Base-by-base conservation (phyloP, 2,797 vertebrate species). In the Brachyrhaphis roseni region DNA sequence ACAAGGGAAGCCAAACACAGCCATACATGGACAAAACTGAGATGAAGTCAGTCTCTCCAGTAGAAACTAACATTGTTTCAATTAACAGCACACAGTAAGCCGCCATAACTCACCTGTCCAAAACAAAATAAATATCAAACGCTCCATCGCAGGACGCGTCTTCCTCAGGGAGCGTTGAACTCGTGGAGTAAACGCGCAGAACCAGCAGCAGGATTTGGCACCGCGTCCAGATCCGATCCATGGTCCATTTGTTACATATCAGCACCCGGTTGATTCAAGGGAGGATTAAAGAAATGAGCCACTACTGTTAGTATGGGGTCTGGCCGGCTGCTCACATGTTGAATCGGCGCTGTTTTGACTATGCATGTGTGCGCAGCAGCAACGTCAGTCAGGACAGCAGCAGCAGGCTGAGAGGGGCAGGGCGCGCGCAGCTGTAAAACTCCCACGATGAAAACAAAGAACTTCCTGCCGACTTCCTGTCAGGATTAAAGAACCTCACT, bases 71-170 rank as follows among this genome's bases (percentile, higher is more conserved):
- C 20, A 82, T 68, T 4, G 68, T 15, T 26, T 62, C 0, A 20
- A 43, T 43, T 39, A 39, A 1, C 10, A 18, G 12, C 8, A 5
- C 3, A 3, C 45, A 43, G 4, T 11, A 4, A 26, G 26, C 23
- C 5, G 28, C 57, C 70, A 46, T 45, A 6, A 55, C 92, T 88
- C 82, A 98, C 97, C 96, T 97, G 96, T 99, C 97, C 72, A 99
- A 87, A 4, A 99, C 97, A 88, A 98, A 98, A 90, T 98, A 98
- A 78, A 98, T 90, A 88, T 99, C 98, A 91, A 98, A 98, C 0
- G 97, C 97, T 80, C 96, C 96, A 82, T 95, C 94, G 89, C 98
- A 99, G 8, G 96, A 96, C 6, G 95, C 93, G 11, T 96, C 93
- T 6, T 97, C 96, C 20, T 85, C 86, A n/a, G 78, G 74, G 64